Evolutionary conservation across 1,140 invertebrate genomes (phyloP), one percentile per base, ranked within the genome.

Genomic region (Chelonus insularis): DNA sequence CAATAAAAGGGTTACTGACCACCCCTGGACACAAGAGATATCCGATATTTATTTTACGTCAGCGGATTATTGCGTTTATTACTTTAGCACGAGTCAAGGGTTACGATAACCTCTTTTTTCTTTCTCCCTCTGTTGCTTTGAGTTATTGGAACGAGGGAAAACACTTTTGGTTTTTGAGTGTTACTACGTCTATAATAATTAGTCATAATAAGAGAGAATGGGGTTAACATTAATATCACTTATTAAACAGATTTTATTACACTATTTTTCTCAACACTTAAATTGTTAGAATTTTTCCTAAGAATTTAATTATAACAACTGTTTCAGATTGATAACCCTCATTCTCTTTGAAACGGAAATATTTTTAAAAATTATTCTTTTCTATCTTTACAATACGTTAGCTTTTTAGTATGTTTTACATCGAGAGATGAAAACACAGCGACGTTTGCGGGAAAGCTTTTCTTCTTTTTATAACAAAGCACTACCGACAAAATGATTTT

Each of bases 41-140:
- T 45, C 56, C 47, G 64, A 68, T 75, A 73, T 74, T 75, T 74
- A 72, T 74, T 75, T 73, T 71, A 62, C 69, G 65, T 72, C 67
- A 71, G 66, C 69, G 72, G 73, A 75, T 75, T 75, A 75, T 72
- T 68, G 67, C 67, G 69, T 75, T 62, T 73, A 75, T 75, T 74
- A 71, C 68, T 68, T 63, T 37, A 21, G 50, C 56, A 57, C 21
- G 21, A 63, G 58, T 39, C 36, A 50, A 50, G 56, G 55, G 57
- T 55, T 34, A 25, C 12, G n/a, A 14, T 39, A 14, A 39, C 11
- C 37, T 39, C 5, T 5, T 43, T 43, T 29, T 29, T 7, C 25
- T 7, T 7, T 29, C 7, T 29, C n/a, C n/a, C n/a, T n/a, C 9
- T 12, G 37, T 39, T 1, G 9, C n/a, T 39, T n/a, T 39, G 11